These are phyloP conservation scores for Hydropsyche betteni DNA, from an alignment of 2,888 invertebrate species.

Conservation along the genomic window DNA sequence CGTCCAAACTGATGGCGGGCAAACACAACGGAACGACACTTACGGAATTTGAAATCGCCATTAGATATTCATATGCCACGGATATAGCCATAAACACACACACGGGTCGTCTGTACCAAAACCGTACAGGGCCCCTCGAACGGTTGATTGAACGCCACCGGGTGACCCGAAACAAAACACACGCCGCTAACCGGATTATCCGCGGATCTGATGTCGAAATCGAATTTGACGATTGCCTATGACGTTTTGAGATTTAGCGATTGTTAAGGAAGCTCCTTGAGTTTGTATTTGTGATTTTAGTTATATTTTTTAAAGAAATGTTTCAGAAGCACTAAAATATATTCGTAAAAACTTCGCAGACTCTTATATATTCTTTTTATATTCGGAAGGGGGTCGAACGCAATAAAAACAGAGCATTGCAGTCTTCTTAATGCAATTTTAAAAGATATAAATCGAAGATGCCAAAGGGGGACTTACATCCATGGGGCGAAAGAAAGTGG, in stretches of 20 bases:
- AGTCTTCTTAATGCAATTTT: constrained; percentile 30
- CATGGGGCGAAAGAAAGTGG: background rate
- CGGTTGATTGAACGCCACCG: constrained; percentile 46
- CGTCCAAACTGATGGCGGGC: constrained; percentile 55
- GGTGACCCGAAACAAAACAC: constrained; percentile 2
- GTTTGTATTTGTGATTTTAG: too few relatives aligned
- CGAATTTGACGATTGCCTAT: too few relatives aligned
- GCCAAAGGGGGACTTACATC: constrained; percentile 16
- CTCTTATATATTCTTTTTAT: too few relatives aligned
- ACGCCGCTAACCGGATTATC: constrained; percentile 18
- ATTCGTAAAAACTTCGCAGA: too few relatives aligned
- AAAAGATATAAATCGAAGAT: constrained; percentile 31
- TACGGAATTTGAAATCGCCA: constrained; percentile 65
- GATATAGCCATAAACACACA: too few relatives aligned
- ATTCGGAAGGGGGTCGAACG: too few relatives aligned
- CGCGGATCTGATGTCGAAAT: background rate
- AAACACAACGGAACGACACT: constrained; percentile 64
- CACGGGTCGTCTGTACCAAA: background rate
- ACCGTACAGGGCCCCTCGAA: constrained; percentile 6
- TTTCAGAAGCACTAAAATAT: too few relatives aligned
- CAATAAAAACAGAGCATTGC: too few relatives aligned
- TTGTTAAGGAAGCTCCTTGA: too few relatives aligned
- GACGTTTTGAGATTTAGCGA: too few relatives aligned
- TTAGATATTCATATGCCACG: constrained; percentile 64
- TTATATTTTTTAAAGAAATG: too few relatives aligned